Evolutionary conservation across 2,797 vertebrate species (phyloP).

Genomic region (Dromococcyx pavoninus): DNA sequence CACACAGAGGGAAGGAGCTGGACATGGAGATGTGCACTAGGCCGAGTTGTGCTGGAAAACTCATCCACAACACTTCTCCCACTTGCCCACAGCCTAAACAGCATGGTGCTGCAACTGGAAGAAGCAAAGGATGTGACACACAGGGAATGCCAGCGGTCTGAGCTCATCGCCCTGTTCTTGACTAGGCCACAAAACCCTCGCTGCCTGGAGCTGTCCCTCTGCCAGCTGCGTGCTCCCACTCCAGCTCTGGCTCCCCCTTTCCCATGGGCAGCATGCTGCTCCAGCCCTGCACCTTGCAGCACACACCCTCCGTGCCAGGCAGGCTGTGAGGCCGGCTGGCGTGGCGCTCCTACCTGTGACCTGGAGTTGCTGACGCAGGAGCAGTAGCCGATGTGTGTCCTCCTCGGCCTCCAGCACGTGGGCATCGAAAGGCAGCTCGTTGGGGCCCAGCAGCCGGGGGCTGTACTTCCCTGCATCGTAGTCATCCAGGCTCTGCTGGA

Average conservation of each 20-base stretch:
- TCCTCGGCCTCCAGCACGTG: constrained; percentile 89
- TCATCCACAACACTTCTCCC: background rate
- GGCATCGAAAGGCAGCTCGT: constrained; percentile 90
- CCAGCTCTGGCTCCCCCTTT: background rate
- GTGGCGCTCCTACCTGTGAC: constrained; percentile 82
- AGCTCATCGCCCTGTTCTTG: background rate
- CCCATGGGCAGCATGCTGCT: background rate
- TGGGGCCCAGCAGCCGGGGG: constrained; percentile 83
- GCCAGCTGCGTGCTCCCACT: background rate
- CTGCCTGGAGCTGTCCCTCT: background rate
- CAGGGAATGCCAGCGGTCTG: accelerated
- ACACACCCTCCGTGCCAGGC: accelerated
- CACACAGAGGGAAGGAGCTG: background rate
- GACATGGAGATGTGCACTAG: accelerated
- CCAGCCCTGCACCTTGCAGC: accelerated
- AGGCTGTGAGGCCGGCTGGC: accelerated
- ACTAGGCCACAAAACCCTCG: background rate
- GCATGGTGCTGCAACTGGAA: background rate
- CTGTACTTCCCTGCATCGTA: constrained; percentile 94
- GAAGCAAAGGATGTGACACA: accelerated
- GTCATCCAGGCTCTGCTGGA: constrained; percentile 96
- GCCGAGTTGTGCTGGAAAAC: background rate
- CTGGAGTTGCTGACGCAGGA: constrained; percentile 91
- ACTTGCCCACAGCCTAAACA: background rate
- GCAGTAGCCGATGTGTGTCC: constrained; percentile 84